A percentile compares a stretch with the other conserved stretches of the same genome.
Conservation (phyloP, 2,888 invertebrate species). For the Strigamia transsilvanica region DNA sequence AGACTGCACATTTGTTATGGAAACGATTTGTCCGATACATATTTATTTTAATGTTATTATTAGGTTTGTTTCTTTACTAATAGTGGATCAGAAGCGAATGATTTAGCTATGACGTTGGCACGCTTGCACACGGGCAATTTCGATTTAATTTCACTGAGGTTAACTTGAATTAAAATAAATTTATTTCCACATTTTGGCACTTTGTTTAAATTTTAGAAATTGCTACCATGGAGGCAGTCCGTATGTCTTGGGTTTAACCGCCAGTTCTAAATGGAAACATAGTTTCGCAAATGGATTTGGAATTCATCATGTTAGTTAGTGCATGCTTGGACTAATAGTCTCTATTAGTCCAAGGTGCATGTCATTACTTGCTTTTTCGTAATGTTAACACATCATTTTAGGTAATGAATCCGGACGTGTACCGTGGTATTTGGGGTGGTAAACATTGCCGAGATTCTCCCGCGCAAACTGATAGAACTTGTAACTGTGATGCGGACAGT, state of each 20-base stretch:
- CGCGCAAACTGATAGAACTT: slow-evolving; percentile 72
- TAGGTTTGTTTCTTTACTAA: slow-evolving; percentile 92
- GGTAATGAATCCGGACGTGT: slow-evolving; percentile 92
- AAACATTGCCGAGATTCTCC: slow-evolving; percentile 64
- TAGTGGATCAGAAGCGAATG: slow-evolving; percentile 97
- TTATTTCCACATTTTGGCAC: background rate
- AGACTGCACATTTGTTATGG: slow-evolving; percentile 1
- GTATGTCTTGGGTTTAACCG: slow-evolving; percentile 81
- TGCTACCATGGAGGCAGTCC: slow-evolving; percentile 93
- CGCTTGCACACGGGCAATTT: slow-evolving; percentile 83
- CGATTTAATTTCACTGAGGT: slow-evolving; percentile 80
- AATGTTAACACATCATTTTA: slow-evolving; percentile 63
- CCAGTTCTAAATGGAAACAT: slow-evolving; percentile 80
- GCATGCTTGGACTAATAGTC: too few species aligned
- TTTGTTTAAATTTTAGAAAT: slow-evolving; percentile 69
- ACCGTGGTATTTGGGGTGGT: slow-evolving; percentile 67
- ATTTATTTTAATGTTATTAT: slow-evolving; percentile 50
- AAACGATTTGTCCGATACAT: too few species aligned
- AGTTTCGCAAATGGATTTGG: slow-evolving; percentile 76
- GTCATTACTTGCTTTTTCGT: background rate
- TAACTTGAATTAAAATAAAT: background rate
- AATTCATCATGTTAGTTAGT: slow-evolving; percentile 82
- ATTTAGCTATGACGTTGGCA: slow-evolving; percentile 87
- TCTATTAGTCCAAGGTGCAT: too few species aligned
- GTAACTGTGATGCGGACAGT: slow-evolving; percentile 71